Conservation (phyloP, 2,797 vertebrate species). For the Hemibagrus guttatus region DNA sequence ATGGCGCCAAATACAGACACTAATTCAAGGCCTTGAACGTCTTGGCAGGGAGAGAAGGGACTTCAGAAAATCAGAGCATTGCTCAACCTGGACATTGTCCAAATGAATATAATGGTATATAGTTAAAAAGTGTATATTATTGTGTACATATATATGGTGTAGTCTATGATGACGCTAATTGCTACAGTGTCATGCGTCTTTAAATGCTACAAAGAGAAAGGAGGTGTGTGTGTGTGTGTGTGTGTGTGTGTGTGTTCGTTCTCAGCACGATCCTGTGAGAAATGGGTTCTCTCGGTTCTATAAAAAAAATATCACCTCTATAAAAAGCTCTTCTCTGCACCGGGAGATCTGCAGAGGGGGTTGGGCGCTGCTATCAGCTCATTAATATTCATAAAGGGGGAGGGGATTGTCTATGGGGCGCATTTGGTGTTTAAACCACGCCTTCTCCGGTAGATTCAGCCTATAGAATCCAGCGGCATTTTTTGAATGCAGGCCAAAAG, state of each 20-base stretch:
- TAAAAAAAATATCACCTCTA: slow-evolving; percentile 27
- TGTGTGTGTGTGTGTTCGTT: slow-evolving; percentile 8
- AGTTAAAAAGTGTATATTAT: neutral
- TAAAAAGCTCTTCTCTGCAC: slow-evolving; percentile 32
- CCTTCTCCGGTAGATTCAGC: slow-evolving; percentile 46
- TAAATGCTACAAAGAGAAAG: neutral
- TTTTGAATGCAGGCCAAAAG: slow-evolving; percentile 65
- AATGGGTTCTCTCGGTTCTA: slow-evolving; percentile 39
- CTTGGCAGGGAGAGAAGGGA: neutral
- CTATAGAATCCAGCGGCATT: slow-evolving; percentile 58
- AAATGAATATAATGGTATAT: neutral
- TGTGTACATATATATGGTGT: neutral
- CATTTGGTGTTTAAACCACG: neutral
- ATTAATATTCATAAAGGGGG: slow-evolving; percentile 55
- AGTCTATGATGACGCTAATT: neutral
- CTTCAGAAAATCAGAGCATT: neutral
- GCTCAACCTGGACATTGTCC: neutral
- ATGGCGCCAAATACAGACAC: slow-evolving; percentile 49
- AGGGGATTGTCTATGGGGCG: neutral
- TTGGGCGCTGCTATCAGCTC: slow-evolving; percentile 5
- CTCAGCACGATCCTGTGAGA: slow-evolving; percentile 29
- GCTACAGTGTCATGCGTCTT: neutral
- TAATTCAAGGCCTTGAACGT: neutral
- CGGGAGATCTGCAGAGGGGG: slow-evolving; percentile 18
- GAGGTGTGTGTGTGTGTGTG: slow-evolving; percentile 1